phyloP scores from a whole-genome alignment of 1,140 invertebrate species.

The Dendrolimus kikuchii region DNA sequence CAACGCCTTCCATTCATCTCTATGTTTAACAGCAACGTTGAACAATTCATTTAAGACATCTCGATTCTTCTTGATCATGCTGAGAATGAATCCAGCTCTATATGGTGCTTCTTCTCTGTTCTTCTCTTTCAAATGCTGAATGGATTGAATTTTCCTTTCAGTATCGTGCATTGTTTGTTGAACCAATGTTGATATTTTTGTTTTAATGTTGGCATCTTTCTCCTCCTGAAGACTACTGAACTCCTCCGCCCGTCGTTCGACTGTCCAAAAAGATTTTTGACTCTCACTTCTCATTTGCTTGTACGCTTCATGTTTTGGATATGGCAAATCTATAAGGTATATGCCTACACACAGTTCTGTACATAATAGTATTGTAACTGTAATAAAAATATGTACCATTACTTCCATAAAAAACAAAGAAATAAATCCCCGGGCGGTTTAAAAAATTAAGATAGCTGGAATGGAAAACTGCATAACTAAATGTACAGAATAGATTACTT shows the following conservation, averaged over 20 bases:
- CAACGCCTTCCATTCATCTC: constrained; percentile 48
- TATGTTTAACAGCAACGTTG: constrained; percentile 50
- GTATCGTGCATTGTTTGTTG: constrained; percentile 45
- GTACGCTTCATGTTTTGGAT: neutral
- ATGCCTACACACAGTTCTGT: constrained; percentile 17
- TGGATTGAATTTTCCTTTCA: constrained; percentile 28
- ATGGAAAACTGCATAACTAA: too few species aligned
- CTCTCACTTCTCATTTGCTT: neutral
- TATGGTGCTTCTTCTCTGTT: constrained; percentile 32
- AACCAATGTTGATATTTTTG: constrained; percentile 39
- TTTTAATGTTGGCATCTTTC: constrained; percentile 41
- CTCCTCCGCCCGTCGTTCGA: constrained; percentile 1
- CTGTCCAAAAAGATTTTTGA: neutral
- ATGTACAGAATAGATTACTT: too few species aligned
- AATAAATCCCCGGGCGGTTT: too few species aligned
- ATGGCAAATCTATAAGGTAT: constrained; percentile 24
- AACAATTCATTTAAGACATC: constrained; percentile 55
- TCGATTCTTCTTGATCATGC: constrained; percentile 46
- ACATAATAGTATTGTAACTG: constrained; percentile 15
- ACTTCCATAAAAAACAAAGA: too few species aligned
- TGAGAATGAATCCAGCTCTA: constrained; percentile 47
- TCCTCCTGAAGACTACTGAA: constrained; percentile 19
- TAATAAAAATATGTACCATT: neutral
- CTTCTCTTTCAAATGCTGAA: constrained; percentile 28
- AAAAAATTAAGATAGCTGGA: too few species aligned